Conservation (phyloP, 1,140 invertebrate genomes). For the Nasonia vitripennis region DNA sequence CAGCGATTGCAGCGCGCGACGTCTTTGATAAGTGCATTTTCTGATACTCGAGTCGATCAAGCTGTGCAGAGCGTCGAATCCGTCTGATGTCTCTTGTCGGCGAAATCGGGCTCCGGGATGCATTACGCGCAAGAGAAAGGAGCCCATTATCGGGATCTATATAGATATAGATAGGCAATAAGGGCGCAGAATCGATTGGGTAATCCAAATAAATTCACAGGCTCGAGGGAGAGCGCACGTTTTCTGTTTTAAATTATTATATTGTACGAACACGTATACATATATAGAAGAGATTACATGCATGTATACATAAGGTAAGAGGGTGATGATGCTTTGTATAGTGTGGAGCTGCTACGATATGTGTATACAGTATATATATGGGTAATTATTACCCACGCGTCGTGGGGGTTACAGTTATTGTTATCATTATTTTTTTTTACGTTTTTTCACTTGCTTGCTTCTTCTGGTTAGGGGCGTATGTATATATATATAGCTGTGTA, state of each 20-base stretch:
- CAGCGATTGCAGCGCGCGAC: neutral
- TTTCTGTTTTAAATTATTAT: conserved; percentile 50
- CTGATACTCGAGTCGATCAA: neutral
- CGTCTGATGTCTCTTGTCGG: neutral
- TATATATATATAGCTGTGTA: conserved; percentile 11
- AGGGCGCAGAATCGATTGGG: neutral
- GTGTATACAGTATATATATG: neutral
- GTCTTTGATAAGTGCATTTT: neutral
- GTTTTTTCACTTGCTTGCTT: neutral
- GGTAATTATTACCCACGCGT: neutral
- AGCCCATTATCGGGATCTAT: neutral
- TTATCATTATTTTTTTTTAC: conserved; percentile 10
- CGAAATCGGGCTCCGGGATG: neutral
- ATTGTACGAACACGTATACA: conserved; percentile 49
- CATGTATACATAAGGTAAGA: neutral
- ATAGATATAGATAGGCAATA: neutral
- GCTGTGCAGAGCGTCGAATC: too few species aligned
- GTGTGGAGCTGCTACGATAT: neutral
- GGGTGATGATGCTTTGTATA: neutral
- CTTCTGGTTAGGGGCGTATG: neutral
- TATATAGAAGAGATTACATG: neutral
- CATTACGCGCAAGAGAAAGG: neutral
- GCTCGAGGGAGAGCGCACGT: neutral
- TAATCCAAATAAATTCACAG: conserved; percentile 14
- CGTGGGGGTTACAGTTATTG: neutral